Evolutionary conservation across 2,113 vertebrate species (phyloP), one percentile per base, ranked within the genome.

Genomic region (Acrocephalus kingi): DNA sequence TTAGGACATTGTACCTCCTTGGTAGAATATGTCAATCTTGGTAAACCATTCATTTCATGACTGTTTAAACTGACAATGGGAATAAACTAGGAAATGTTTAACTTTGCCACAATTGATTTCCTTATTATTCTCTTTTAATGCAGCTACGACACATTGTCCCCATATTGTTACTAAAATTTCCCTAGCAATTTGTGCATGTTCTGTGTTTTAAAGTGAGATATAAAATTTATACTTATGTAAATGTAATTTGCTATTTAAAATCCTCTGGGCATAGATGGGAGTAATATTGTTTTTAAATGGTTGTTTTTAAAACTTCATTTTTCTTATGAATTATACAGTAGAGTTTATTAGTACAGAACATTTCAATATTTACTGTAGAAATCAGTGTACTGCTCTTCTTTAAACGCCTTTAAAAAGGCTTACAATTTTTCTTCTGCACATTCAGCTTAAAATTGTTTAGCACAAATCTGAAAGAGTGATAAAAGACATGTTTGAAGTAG

Each of bases 351-450:
- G 93, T 72, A 21, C 5, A 3, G 37, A 87, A 39, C 13, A 25
- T 51, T 84, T 72, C 35, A n/a, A 25, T 61, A 24, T 75, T 89
- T 64, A 67, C 69, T 64, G 37, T 35, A 72, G 41, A 92, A 91
- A 79, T 79, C 66, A 46, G 66, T 35, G 37, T 76, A 39, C 41
- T 73, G 25, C 54, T 85, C 51, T 30, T 91, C 35, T 80, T 88
- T 61, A 88, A 91, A 91, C 82, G n/a, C 54, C 46, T 84, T 79
- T 75, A 56, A 90, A 90, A 90, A 90, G 90, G 30, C 43, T 46
- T 87, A 35, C 41, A 71, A 4, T 82, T 91, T 84, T 92, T 21
- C 25, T 79, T 55, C 35, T 84, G 58, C 46, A 41, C n/a, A 24
- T 83, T 87, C 71, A 85, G 4, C 48, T 83, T 89, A 85, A 75